phyloP scores from a whole-genome alignment of 1,140 invertebrate genomes.

The Eurytemora carolleeae region DNA sequence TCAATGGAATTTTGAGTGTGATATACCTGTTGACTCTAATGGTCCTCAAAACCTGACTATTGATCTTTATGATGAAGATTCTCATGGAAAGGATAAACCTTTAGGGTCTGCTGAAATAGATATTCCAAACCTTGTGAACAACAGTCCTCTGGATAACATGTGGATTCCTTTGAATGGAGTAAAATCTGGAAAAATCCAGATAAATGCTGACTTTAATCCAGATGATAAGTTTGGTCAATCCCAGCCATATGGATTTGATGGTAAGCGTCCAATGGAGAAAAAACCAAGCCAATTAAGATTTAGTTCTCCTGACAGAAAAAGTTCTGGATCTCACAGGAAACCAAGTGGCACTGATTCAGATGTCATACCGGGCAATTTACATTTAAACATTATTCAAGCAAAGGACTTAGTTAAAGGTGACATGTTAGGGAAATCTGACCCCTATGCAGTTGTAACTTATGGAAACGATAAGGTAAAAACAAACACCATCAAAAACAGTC shows the following conservation, averaged over 20 bases:
- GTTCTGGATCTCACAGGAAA: not conserved
- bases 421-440: conserved; percentile 35
- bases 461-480: conserved; percentile 74
- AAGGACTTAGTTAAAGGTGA: not conserved
- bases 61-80: not conserved
- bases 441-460: conserved; percentile 67
- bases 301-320: not conserved
- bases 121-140: not conserved
- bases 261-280: not conserved
- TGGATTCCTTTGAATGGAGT: not conserved
- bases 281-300: not conserved
- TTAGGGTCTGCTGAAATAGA: not conserved
- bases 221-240: not conserved
- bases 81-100: not conserved
- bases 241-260: not conserved
- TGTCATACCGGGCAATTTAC: not conserved
- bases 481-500: conserved; percentile 65
- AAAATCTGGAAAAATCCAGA: not conserved
- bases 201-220: not conserved
- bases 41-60: not conserved
- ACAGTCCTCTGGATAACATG: not conserved
- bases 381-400: not conserved
- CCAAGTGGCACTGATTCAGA: not conserved
- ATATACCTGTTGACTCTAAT: not conserved
- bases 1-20: not conserved